Base-by-base conservation (phyloP, 2,797 vertebrate species). In the Columba guinea region DNA sequence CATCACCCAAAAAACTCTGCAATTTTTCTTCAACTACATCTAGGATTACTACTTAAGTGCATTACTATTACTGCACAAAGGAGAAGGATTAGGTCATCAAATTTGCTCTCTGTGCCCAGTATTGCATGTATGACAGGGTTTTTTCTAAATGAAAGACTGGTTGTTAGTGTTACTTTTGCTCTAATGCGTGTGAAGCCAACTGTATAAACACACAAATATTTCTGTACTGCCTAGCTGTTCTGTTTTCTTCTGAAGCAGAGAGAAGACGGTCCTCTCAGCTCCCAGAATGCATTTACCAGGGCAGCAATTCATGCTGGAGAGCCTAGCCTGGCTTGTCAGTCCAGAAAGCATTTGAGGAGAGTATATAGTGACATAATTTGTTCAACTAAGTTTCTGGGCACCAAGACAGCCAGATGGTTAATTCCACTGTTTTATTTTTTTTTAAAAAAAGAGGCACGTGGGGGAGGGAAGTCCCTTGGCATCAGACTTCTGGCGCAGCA, bases 361-460 rank as follows among this genome's bases (percentile, higher is more conserved):
- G 21, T 55, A 21, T 78, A 49, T 82, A 10, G 0, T 46, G 81
- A 84, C 10, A 6, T 87, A 90, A 89, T 94, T 96, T 94, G 83
- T 93, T 94, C 83, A 91, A 16, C 67, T 73, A 48, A 81, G 64
- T 96, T 90, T 95, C 77, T 70, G 62, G 63, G 28, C 84, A 87
- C 52, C 92, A 83, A 83, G 64, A 88, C 28, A 90, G 71, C 63
- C 95, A 97, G 97, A 97, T 96, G 97, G 96, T 95, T 96, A 96
- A 97, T 89, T 87, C 93, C 62, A 30, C 11, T 35, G 3, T 55
- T 84, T 82, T 18, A 20, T 58, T 16, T 22, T n/a, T 35, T 41
- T 76, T 65, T 35, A 44, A 26, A 27, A 56, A 39, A 34, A 39
- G 12, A 77, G 83, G 71, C 80, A 77, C 63, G 20, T 9, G n/a